phyloP scores from a whole-genome alignment of 1,140 invertebrate genomes.

The Heliconius hermathena region DNA sequence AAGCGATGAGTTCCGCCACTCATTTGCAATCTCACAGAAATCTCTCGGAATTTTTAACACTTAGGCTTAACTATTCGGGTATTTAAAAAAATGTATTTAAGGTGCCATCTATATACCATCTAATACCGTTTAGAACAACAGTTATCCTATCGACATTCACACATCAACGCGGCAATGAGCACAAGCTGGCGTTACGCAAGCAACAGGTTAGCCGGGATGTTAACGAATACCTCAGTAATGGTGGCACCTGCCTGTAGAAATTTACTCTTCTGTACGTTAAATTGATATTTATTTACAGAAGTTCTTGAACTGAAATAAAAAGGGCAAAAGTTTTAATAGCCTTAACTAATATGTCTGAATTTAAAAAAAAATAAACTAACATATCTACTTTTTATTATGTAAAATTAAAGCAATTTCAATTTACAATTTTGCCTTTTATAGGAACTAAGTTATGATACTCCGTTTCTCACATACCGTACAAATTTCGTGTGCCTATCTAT shows the following conservation, averaged over 20 bases:
- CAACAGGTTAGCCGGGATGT: slow-evolving; percentile 12
- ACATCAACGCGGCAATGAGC: background rate
- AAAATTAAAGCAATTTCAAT: no score
- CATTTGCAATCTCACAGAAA: no score
- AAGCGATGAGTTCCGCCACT: no score
- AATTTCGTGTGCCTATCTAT: background rate
- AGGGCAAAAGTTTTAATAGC: no score
- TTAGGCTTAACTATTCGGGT: no score
- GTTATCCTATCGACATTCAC: slow-evolving; percentile 6
- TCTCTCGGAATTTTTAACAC: no score
- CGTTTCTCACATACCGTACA: background rate
- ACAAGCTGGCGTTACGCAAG: slow-evolving; percentile 1
- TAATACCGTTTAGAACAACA: slow-evolving; percentile 9
- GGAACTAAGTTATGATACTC: background rate
- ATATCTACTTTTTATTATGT: no score
- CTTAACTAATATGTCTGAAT: no score
- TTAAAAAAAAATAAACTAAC: no score
- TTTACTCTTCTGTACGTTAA: background rate
- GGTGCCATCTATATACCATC: background rate
- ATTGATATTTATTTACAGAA: no score
- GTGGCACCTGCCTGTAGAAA: slow-evolving; percentile 5
- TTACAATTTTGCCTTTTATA: no score
- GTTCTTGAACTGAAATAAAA: background rate
- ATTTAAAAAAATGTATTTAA: background rate
- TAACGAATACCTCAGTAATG: slow-evolving; percentile 7